Evolutionary conservation across 2,888 invertebrate genomes (phyloP).

Genomic region (Gymnocheta viridis): DNA sequence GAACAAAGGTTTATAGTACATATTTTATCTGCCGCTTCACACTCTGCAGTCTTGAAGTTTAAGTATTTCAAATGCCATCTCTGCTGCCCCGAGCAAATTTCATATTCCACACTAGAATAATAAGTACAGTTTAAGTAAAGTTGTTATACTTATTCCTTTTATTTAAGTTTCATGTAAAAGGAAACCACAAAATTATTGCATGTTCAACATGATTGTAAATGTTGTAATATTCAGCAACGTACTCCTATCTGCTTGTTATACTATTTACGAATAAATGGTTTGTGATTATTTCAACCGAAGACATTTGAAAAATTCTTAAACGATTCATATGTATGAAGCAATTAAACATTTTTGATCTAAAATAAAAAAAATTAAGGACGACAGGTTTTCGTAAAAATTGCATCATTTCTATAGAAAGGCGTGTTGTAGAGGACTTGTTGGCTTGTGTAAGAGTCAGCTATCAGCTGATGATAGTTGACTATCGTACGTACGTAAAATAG

Average conservation of each 20-base stretch:
- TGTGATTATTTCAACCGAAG: background rate
- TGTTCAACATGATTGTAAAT: constrained; percentile 58
- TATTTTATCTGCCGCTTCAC: background rate
- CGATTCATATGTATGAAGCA: background rate
- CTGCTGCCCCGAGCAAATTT: background rate
- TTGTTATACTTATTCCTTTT: constrained; percentile 10
- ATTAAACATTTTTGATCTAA: background rate
- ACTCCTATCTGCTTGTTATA: background rate
- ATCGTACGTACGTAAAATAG: too few relatives aligned
- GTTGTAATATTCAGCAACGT: background rate
- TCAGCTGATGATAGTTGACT: too few relatives aligned
- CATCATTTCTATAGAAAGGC: too few relatives aligned
- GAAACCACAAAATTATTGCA: constrained; percentile 60
- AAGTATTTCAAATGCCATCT: background rate
- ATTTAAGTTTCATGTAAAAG: constrained; percentile 43
- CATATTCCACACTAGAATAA: background rate
- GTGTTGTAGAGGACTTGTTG: too few relatives aligned
- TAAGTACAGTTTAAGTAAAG: background rate
- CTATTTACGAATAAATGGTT: background rate
- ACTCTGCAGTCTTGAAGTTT: background rate
- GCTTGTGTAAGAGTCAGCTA: too few relatives aligned
- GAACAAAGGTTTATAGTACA: too few relatives aligned
- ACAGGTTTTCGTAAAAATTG: too few relatives aligned
- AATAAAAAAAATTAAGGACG: too few relatives aligned
- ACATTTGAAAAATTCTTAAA: background rate